Evolutionary conservation across 2,797 vertebrate genomes (phyloP).

Genomic region (Manis pentadactyla): DNA sequence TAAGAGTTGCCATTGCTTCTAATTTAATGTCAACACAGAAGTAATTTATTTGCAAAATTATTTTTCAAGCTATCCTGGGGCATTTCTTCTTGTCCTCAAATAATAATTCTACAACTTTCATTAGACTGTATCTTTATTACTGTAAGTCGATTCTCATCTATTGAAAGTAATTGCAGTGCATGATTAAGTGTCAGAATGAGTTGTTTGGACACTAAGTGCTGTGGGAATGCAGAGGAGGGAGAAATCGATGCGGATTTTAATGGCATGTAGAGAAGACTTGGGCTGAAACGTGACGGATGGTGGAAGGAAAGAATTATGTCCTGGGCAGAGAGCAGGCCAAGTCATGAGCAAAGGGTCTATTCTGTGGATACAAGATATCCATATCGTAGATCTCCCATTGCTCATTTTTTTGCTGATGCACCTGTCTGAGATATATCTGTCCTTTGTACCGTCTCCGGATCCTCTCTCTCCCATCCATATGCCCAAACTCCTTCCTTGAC

Average conservation of each 20-base stretch:
- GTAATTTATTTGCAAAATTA: conserved; percentile 15
- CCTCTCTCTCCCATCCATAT: no score
- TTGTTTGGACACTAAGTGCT: not conserved
- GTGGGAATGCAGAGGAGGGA: not conserved
- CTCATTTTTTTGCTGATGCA: not conserved
- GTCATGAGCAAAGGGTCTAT: not conserved
- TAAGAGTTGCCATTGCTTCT: not conserved
- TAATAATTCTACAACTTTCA: conserved; percentile 17
- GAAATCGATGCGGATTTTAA: conserved; percentile 29
- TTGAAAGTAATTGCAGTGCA: conserved; percentile 2
- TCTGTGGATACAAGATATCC: not conserved
- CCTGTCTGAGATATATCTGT: not conserved
- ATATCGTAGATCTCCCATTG: not conserved
- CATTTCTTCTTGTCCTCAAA: conserved; percentile 48
- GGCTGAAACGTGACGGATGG: not conserved
- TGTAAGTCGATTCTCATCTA: conserved; percentile 28
- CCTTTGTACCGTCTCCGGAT: not conserved
- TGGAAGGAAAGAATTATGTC: not conserved
- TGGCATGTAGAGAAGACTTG: not conserved
- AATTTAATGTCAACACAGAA: not conserved
- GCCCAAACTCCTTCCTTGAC: not conserved
- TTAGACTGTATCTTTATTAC: conserved; percentile 39
- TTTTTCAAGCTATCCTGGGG: not conserved
- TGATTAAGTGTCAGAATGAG: conserved; percentile 28
- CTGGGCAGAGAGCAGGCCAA: not conserved